phyloP scores from a whole-genome alignment of 2,797 vertebrate genomes.

The Brachyalestes nurse region DNA sequence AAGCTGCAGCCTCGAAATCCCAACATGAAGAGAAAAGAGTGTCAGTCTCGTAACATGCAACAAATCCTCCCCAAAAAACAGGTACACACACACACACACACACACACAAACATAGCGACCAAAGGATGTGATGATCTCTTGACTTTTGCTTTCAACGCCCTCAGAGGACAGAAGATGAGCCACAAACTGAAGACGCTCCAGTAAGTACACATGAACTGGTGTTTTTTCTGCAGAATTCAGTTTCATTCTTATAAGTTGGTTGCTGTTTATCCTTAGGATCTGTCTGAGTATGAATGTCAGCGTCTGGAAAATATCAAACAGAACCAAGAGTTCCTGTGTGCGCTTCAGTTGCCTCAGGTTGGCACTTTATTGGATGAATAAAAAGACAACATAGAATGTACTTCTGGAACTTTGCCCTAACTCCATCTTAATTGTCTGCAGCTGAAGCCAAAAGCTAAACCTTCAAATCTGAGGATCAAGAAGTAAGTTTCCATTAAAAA shows the following conservation, averaged over 20 bases:
- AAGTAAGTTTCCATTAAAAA: slow-evolving; percentile 61
- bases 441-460: slow-evolving; percentile 68
- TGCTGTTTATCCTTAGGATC: slow-evolving; percentile 32
- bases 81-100: background rate
- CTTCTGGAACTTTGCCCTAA: slow-evolving; percentile 24
- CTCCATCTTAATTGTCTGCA: slow-evolving; percentile 51
- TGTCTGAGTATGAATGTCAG: slow-evolving; percentile 87
- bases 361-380: background rate
- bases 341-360: slow-evolving; percentile 87
- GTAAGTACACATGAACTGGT: no score
- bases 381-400: background rate
- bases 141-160: background rate
- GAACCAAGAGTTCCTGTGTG: slow-evolving; percentile 87
- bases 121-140: background rate
- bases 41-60: background rate
- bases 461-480: slow-evolving; percentile 61
- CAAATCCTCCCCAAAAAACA: background rate
- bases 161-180: no score
- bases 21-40: no score
- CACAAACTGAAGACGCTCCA: no score
- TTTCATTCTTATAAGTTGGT: background rate
- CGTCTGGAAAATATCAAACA: slow-evolving; percentile 89
- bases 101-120: no score
- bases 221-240: no score
- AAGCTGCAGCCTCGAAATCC: no score